phyloP scores from a whole-genome alignment of 2,797 vertebrate species.

The Sebastes melanostomus region DNA sequence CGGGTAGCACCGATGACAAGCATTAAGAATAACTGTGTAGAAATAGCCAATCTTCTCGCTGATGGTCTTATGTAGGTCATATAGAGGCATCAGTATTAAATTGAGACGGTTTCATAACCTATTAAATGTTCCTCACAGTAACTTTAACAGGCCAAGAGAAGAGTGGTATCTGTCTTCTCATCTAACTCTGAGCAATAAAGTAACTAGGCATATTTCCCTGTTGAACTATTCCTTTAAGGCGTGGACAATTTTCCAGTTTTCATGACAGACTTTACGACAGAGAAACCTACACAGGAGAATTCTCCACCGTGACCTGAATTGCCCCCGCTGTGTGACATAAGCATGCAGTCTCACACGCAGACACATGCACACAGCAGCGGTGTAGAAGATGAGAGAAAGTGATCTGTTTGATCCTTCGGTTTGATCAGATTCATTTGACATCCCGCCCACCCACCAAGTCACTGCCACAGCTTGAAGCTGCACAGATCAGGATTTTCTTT shows the following conservation, averaged over 20 bases:
- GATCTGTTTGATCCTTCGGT: constrained; percentile 57
- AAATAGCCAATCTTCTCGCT: background rate
- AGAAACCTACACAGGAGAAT: background rate
- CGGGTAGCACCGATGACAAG: too few species aligned
- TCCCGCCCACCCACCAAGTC: constrained; percentile 29
- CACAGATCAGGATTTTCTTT: constrained; percentile 8
- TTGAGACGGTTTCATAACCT: background rate
- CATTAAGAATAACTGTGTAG: background rate
- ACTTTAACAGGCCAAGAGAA: background rate
- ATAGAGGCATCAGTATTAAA: background rate
- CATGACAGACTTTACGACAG: background rate
- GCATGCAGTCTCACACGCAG: background rate
- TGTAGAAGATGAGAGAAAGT: constrained; percentile 57
- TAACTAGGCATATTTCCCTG: background rate
- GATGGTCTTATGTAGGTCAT: background rate
- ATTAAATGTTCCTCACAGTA: background rate
- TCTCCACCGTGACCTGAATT: background rate
- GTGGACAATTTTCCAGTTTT: background rate
- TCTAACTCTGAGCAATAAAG: background rate
- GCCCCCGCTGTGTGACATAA: constrained; percentile 1
- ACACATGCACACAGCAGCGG: background rate
- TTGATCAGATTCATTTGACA: constrained; percentile 59
- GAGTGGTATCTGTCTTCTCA: background rate
- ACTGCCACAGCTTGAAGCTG: constrained; percentile 31
- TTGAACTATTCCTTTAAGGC: background rate